These are phyloP conservation scores for Melopsittacus undulatus DNA, from an alignment of 2,797 vertebrate genomes.

Conservation along the genomic window DNA sequence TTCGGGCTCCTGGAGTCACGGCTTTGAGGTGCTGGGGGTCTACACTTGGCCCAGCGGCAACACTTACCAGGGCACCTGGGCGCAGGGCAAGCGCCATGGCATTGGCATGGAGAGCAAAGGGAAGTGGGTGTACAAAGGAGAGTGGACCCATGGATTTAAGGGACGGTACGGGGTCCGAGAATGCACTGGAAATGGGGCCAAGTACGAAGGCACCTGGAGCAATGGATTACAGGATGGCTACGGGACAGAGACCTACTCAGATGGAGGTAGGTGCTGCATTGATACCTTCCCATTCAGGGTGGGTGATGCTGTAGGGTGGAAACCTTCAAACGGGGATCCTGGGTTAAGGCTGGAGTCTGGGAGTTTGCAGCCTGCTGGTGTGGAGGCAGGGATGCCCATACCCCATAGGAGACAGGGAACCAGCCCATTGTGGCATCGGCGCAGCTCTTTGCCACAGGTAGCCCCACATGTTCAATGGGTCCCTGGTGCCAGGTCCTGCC, in stretches of 20 bases:
- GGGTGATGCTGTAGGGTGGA: neutral
- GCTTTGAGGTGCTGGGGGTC: slow-evolving; percentile 97
- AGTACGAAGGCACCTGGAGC: slow-evolving; percentile 98
- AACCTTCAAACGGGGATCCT: accelerated
- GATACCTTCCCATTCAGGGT: neutral
- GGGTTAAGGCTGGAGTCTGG: neutral
- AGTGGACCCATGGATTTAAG: slow-evolving; percentile 99
- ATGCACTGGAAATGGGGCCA: slow-evolving; percentile 92
- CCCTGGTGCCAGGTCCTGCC: neutral
- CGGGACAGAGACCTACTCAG: slow-evolving; percentile 97
- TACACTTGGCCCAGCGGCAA: slow-evolving; percentile 99
- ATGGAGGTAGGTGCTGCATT: slow-evolving; percentile 88
- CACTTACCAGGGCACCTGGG: slow-evolving; percentile 98
- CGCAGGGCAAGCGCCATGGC: slow-evolving; percentile 97
- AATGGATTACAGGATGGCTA: slow-evolving; percentile 98
- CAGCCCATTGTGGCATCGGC: neutral
- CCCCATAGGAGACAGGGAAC: neutral
- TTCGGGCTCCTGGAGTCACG: slow-evolving; percentile 96
- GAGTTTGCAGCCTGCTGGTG: neutral
- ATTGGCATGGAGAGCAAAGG: slow-evolving; percentile 97
- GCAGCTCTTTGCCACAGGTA: slow-evolving; percentile 65
- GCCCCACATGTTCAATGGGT: slow-evolving; percentile 14
- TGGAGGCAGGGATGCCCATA: neutral
- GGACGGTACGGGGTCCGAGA: slow-evolving; percentile 96
- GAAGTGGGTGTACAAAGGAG: slow-evolving; percentile 98